A percentile compares a stretch with the other conserved stretches of the same genome.
Evolutionary conservation across 2,113 vertebrate genomes (phyloP).

Genomic region (Cyphomyrus discorhynchus): DNA sequence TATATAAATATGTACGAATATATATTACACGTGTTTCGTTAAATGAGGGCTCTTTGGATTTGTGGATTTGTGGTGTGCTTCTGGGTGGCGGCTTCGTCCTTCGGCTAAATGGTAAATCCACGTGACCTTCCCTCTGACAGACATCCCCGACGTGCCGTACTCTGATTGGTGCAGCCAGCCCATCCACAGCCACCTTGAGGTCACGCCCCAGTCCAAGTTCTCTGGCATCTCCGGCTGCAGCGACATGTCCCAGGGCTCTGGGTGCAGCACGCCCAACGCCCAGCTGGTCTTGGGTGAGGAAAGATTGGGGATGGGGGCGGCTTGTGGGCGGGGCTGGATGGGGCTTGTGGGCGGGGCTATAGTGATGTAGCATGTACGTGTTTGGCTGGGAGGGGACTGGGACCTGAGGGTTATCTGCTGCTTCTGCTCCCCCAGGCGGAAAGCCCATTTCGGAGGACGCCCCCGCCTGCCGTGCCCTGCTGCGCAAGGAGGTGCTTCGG

Average conservation of each 20-base stretch:
- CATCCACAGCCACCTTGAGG: slow-evolving; percentile 84
- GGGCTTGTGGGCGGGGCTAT: background rate
- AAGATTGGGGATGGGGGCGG: background rate
- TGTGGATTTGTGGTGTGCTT: background rate
- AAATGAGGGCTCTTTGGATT: background rate
- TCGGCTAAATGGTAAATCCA: too few species aligned
- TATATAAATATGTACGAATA: background rate
- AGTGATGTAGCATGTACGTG: background rate
- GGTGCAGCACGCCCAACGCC: slow-evolving; percentile 80
- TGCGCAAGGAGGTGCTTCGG: slow-evolving; percentile 91
- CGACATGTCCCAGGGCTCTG: slow-evolving; percentile 84
- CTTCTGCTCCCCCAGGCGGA: slow-evolving; percentile 59
- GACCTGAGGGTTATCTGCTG: background rate
- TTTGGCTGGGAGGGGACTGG: background rate
- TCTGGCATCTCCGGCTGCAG: slow-evolving; percentile 93
- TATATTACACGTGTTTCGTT: background rate
- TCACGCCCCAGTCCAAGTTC: slow-evolving; percentile 85
- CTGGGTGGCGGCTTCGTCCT: background rate
- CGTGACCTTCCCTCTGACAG: slow-evolving; percentile 48
- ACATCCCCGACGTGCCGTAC: slow-evolving; percentile 84
- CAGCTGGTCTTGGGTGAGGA: slow-evolving; percentile 81
- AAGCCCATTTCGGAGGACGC: slow-evolving; percentile 89
- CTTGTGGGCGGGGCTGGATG: background rate
- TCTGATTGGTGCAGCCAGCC: slow-evolving; percentile 84
- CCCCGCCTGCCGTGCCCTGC: slow-evolving; percentile 83